Evolutionary conservation across 2,888 invertebrate genomes (phyloP).

Genomic region (Heliconius charithonia): DNA sequence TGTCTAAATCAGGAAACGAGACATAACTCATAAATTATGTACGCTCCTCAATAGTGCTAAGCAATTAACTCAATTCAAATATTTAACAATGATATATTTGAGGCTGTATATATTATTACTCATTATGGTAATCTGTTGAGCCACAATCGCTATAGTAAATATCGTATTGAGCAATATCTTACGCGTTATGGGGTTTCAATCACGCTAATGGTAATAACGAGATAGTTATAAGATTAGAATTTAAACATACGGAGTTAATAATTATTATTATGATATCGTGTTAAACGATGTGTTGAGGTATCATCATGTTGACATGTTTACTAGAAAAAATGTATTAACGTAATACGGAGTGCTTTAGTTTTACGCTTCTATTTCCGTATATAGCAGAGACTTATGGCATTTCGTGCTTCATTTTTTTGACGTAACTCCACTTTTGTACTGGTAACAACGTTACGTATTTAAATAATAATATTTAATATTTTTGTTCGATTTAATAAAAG

Average conservation of each 20-base stretch:
- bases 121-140: slow-evolving; percentile 3
- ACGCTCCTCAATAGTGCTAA: slow-evolving; percentile 6
- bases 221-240: slow-evolving; percentile 20
- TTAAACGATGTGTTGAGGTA: slow-evolving; percentile 29
- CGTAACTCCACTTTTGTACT: no score
- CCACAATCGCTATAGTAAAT: background rate
- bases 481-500: no score
- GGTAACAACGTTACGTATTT: no score
- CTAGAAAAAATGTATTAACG: slow-evolving; percentile 9
- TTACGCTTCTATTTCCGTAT: background rate
- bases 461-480: no score
- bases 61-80: slow-evolving; percentile 17
- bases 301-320: slow-evolving; percentile 25
- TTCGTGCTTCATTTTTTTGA: background rate
- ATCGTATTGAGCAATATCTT: background rate
- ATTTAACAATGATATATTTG: slow-evolving; percentile 7
- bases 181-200: slow-evolving; percentile 18
- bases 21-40: slow-evolving; percentile 13
- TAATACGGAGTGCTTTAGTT: background rate
- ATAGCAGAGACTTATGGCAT: background rate
- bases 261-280: slow-evolving; percentile 17
- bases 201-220: slow-evolving; percentile 19
- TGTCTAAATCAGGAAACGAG: slow-evolving; percentile 19
- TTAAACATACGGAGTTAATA: slow-evolving; percentile 20
- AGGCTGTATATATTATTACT: background rate